phyloP scores from a whole-genome alignment of 2,797 vertebrate species.

The Meda fulgida region DNA sequence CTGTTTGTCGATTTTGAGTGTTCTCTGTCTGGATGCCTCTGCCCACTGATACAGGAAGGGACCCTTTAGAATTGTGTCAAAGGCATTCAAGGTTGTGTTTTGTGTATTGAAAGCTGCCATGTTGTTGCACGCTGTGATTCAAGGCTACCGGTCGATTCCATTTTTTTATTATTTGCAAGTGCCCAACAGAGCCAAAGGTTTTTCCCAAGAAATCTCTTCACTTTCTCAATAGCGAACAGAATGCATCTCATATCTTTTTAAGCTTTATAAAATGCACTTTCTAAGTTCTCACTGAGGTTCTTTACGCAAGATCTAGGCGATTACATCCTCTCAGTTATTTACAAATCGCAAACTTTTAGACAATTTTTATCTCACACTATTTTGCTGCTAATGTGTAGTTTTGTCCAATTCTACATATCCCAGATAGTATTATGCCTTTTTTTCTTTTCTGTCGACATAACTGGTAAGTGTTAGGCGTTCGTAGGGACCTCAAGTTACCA shows the following conservation, averaged over 20 bases:
- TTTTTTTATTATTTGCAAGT: conserved; percentile 52
- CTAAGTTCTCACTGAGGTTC: conserved; percentile 48
- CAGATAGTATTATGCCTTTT: conserved; percentile 44
- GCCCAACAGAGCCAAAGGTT: conserved; percentile 60
- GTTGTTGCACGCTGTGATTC: conserved; percentile 69
- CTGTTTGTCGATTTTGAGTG: conserved; percentile 66
- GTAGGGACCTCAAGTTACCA: conserved; percentile 56
- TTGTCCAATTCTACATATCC: conserved; percentile 35
- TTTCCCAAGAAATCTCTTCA: conserved; percentile 37
- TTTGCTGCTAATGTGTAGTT: conserved; percentile 60
- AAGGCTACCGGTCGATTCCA: conserved; percentile 47
- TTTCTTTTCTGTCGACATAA: neutral
- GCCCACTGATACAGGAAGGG: conserved; percentile 62
- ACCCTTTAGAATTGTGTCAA: conserved; percentile 67
- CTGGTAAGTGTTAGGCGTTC: conserved; percentile 58
- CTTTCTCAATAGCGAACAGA: neutral
- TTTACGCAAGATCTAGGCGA: neutral
- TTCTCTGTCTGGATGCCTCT: conserved; percentile 68
- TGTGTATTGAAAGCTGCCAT: conserved; percentile 73
- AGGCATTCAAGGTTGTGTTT: conserved; percentile 68
- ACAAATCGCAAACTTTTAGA: conserved; percentile 9
- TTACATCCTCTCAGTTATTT: conserved; percentile 5
- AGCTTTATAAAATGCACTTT: conserved; percentile 76
- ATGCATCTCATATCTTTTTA: conserved; percentile 55
- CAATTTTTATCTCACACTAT: conserved; percentile 21